Evolutionary conservation across 2,797 vertebrate species (phyloP).

Genomic region (Tokudaia tokunoshimensis): DNA sequence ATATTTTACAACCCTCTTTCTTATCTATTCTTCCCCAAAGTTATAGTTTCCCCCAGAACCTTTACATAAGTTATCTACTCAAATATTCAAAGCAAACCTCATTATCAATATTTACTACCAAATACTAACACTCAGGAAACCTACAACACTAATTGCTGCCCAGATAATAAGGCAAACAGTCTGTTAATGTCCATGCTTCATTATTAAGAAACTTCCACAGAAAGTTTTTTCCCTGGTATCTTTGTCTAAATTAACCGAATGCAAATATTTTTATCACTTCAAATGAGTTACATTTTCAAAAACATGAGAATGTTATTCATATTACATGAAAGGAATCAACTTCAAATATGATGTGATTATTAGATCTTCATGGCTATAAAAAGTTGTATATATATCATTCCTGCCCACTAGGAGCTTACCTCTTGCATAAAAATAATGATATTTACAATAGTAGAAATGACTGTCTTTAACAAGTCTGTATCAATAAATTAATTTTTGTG

Average conservation of each 20-base stretch:
- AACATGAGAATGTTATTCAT: conserved; percentile 66
- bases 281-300: conserved; percentile 60
- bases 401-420: conserved; percentile 76
- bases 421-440: conserved; percentile 63
- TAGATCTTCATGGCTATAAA: not conserved
- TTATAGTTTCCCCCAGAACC: conserved; percentile 2
- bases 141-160: conserved; percentile 52
- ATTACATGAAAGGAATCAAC: conserved; percentile 34
- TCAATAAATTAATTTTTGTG: not conserved
- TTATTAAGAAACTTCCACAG: conserved; percentile 32
- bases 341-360: conserved; percentile 41
- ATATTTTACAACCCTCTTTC: not conserved
- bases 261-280: conserved; percentile 44
- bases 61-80: conserved; percentile 46
- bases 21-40: not conserved
- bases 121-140: conserved; percentile 62
- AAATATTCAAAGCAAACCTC: not conserved
- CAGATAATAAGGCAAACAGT: conserved; percentile 3
- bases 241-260: not conserved
- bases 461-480: conserved; percentile 29
- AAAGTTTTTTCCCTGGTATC: conserved; percentile 24
- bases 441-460: conserved; percentile 33
- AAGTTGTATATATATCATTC: conserved; percentile 44
- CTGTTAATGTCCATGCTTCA: conserved; percentile 12
- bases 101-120: conserved; percentile 21